phyloP scores from a whole-genome alignment of 2,797 vertebrate genomes.

The Syncerus caffer region DNA sequence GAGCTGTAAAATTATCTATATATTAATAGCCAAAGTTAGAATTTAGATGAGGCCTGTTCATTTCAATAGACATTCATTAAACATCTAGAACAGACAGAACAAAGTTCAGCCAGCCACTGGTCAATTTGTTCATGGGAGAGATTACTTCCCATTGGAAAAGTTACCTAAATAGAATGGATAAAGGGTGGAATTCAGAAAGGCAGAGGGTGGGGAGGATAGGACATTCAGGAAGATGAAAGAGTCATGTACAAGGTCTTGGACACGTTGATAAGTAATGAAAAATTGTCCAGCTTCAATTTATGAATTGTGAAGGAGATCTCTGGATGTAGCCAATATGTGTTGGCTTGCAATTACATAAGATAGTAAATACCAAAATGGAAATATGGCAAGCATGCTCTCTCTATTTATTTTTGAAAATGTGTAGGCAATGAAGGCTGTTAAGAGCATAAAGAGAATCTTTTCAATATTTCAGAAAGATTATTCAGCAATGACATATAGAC shows the following conservation, averaged over 20 bases:
- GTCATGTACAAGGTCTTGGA: neutral
- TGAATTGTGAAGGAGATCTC: neutral
- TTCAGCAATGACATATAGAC: neutral
- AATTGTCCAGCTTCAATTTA: neutral
- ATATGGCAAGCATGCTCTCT: neutral
- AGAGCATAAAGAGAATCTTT: neutral
- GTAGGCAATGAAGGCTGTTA: neutral
- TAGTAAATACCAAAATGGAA: neutral
- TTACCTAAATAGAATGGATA: neutral
- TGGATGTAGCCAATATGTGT: neutral
- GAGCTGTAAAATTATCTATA: neutral
- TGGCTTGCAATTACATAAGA: neutral
- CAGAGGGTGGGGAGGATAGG: fast-evolving
- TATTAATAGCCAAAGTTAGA: neutral
- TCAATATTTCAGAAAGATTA: constrained; percentile 1
- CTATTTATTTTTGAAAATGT: neutral
- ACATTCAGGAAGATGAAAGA: neutral
- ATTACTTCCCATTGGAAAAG: neutral
- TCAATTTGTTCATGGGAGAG: neutral
- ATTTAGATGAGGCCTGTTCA: neutral
- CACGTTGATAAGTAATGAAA: neutral
- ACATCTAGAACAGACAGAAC: neutral
- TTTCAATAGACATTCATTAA: neutral
- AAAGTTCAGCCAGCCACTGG: neutral
- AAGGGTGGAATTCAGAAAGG: neutral